Base-by-base conservation (phyloP, 2,888 invertebrate genomes). In the Holacanthella duospinosa region DNA sequence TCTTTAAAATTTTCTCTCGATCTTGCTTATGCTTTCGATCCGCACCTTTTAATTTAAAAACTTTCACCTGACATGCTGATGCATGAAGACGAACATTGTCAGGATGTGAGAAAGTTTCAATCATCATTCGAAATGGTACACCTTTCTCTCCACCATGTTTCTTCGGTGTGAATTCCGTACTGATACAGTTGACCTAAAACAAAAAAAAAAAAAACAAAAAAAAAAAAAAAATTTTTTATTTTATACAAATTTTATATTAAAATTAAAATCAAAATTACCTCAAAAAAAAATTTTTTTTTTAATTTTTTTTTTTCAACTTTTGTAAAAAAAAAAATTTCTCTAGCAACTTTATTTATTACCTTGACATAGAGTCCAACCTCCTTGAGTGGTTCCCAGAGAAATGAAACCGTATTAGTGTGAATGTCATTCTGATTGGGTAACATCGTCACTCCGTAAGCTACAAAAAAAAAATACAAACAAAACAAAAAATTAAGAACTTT, bases 61-160 rank as follows among this genome's bases (percentile, higher is more conserved):
- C 94, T 83, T 95, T 95, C 61, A 96, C 89, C 80, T 96, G 96
- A 76, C 95, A 95, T 44, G 94, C 94, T 55, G 93, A 94, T 12
- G 91, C 91, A 77, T 96, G 93, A 0, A 95, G 80, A n/a, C 90
- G 82, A 74, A 77, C 67, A 26, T 71, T 75, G 24, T 83, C 82
- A 25, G 79, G 79, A 1, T 85, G 84, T 29, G 87, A 79, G 74
- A 84, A 88, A 0, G 94, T 94, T 80, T 95, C 95, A 70, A 96
- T 88, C 79, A 94, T 93, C 68, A 95, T 87, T 57, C 95, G 85
- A 80, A 96, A 96, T 0, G 95, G 95, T 0, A 96, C 95, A 0
- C 96, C 96, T 76, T 96, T 96, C 79, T 96, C 96, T 1, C 96
- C 96, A 57, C 96, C 96, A 78, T 96, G 95, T 75, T 95, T 95